Percentiles rank a stretch among this genome's conserved stretches.
phyloP scores from a whole-genome alignment of 2,113 vertebrate species.

The Phoenicopterus ruber region DNA sequence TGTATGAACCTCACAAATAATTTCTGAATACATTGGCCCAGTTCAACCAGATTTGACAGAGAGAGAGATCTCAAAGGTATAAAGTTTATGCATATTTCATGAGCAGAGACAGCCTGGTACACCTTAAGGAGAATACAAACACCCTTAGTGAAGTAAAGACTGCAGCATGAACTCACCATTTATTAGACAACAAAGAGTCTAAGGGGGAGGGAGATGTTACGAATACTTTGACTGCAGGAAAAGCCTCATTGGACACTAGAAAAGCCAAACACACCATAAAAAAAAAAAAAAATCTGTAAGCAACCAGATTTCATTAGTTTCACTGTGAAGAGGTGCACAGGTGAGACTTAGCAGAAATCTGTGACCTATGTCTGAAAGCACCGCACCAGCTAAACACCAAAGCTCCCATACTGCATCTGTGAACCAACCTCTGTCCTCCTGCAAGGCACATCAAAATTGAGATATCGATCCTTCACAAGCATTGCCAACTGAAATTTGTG shows the following conservation, averaged over 20 bases:
- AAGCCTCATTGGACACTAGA: not conserved
- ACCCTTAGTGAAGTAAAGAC: not conserved
- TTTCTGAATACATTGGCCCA: not conserved
- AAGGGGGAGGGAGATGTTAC: accelerated
- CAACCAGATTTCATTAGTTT: not conserved
- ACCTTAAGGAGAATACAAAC: not conserved
- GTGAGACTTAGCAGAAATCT: not conserved
- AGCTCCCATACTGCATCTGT: accelerated
- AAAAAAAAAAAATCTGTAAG: not conserved
- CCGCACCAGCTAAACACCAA: not conserved
- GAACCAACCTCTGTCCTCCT: not conserved
- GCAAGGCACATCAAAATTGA: not conserved
- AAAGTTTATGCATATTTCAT: not conserved
- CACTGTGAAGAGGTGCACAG: not conserved
- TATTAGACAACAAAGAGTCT: not conserved
- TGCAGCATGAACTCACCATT: not conserved
- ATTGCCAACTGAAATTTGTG: not conserved
- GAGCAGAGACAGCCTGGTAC: not conserved
- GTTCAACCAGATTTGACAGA: not conserved
- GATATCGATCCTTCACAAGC: not conserved
- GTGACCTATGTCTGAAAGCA: not conserved
- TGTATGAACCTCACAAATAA: not conserved
- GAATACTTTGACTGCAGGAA: not conserved
- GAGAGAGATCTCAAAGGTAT: not conserved
- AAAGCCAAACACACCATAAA: not conserved